A percentile compares a stretch with the other conserved stretches of the same genome.
Conservation (phyloP, 2,797 vertebrate species). For the Neoniphon sammara region DNA sequence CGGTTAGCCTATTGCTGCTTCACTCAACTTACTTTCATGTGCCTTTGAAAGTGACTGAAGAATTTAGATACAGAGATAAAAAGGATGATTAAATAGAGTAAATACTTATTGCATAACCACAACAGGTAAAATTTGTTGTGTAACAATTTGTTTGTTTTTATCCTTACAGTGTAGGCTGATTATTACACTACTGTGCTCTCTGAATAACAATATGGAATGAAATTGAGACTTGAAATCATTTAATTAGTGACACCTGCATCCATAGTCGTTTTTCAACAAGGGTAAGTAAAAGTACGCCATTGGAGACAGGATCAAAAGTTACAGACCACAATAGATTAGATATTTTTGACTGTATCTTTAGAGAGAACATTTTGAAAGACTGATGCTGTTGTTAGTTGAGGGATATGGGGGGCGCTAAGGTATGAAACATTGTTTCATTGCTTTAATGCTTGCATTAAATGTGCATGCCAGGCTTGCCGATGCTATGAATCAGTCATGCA, state of each 20-base stretch:
- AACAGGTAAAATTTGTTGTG: no score
- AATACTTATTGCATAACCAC: background rate
- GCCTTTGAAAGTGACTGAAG: conserved; percentile 1
- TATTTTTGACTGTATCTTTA: conserved; percentile 26
- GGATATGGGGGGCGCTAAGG: conserved; percentile 4
- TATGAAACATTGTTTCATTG: conserved; percentile 37
- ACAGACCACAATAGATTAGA: conserved; percentile 17
- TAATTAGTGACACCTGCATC: conserved; percentile 15
- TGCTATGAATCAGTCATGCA: conserved; percentile 60
- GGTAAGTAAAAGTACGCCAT: conserved; percentile 31
- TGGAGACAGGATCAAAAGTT: conserved; percentile 47
- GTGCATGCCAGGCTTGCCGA: conserved; percentile 34
- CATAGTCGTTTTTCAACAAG: conserved; percentile 21
- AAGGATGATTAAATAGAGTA: conserved; percentile 12
- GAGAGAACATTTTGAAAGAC: conserved; percentile 2
- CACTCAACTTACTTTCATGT: conserved; percentile 3
- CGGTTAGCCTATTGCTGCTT: background rate
- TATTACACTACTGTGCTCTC: no score
- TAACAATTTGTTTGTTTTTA: no score
- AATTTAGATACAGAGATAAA: background rate
- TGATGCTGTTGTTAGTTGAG: conserved; percentile 12
- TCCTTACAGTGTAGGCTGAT: no score
- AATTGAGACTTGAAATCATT: no score
- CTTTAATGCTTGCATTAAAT: conserved; percentile 51
- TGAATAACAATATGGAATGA: no score